Conservation (phyloP, 2,888 invertebrate genomes). For the Zaprionus bogoriensis region DNA sequence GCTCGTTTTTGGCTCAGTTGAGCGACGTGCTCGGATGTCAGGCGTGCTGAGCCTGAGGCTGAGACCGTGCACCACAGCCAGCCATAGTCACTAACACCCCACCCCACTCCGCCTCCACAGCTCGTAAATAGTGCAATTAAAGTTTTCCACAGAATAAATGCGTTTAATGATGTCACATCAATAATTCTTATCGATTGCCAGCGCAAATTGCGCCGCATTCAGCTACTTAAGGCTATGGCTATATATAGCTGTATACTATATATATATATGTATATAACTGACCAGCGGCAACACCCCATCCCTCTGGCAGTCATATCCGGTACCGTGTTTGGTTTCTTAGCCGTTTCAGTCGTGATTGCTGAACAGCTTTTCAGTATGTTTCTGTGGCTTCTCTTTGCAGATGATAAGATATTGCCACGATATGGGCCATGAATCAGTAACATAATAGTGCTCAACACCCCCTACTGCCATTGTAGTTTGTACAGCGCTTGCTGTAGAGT, state of each 20-base stretch:
- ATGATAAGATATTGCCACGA: neutral
- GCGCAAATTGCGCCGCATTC: conserved; percentile 17
- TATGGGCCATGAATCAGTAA: neutral
- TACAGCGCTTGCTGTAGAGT: neutral
- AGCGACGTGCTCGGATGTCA: conserved; percentile 8
- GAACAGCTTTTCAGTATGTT: neutral
- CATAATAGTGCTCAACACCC: neutral
- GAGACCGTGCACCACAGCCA: too few species aligned
- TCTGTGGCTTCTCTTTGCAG: neutral
- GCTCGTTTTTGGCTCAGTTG: neutral
- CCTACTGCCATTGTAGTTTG: neutral
- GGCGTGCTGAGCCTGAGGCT: neutral
- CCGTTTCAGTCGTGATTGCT: neutral
- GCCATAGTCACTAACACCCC: neutral
- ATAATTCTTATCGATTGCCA: conserved; percentile 25
- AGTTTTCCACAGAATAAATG: conserved; percentile 41
- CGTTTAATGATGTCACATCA: conserved; percentile 38
- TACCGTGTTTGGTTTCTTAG: neutral
- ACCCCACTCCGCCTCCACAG: neutral
- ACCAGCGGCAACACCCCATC: neutral
- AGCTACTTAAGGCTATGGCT: conserved; percentile 8
- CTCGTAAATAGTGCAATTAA: conserved; percentile 59
- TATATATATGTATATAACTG: conserved; percentile 4
- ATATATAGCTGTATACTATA: too few species aligned
- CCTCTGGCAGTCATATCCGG: neutral